Base-by-base conservation (phyloP, 1,140 invertebrate species). In the Drosophila setifemur region DNA sequence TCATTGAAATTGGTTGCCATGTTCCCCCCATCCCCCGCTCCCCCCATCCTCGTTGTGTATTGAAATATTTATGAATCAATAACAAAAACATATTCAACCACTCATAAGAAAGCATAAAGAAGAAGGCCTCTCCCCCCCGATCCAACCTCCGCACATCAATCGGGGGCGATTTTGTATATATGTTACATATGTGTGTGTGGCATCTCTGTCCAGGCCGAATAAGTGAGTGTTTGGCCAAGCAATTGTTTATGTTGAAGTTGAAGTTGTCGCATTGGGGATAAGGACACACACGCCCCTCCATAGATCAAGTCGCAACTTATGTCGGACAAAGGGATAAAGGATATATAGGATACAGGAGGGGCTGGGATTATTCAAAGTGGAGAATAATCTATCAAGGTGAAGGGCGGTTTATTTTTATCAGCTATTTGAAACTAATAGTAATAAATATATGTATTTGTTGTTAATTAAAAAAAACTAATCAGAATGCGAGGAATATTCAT, bases 11-110 rank as follows among this genome's bases (percentile, higher is more conserved):
- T 85, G 81, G 74, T 85, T 69, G 48, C 26, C 60, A 64, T 35
- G 49, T 52, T 52, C 71, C 44, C 47, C 71, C 44, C 47, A 9
- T 35, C 33, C 11, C 44, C 35, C 31, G 48, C 26, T 39, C 45
- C 16, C 25, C 33, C 26, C n/a, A n/a, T 50, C 54, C 49, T 64
- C 61, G 58, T 74, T 79, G 77, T 74, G 74, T 83, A 85, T 83
- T 83, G 79, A 83, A 83, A 83, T 83, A 83, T 83, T 83, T 83
- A 83, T 83, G 79, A 85, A 85, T 83, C 79, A 83, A 85, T 83
- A 83, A 85, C 68, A 83, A 76, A 83, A 83, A 82, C 67, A 33
- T 37, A 40, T 60, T 64, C n/a, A n/a, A n/a, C n/a, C n/a, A n/a
- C n/a, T n/a, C n/a, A n/a, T n/a, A n/a, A n/a, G n/a, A n/a, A n/a